Evolutionary conservation across 2,113 vertebrate genomes (phyloP).

Genomic region (Epinephelus cyanopodus): DNA sequence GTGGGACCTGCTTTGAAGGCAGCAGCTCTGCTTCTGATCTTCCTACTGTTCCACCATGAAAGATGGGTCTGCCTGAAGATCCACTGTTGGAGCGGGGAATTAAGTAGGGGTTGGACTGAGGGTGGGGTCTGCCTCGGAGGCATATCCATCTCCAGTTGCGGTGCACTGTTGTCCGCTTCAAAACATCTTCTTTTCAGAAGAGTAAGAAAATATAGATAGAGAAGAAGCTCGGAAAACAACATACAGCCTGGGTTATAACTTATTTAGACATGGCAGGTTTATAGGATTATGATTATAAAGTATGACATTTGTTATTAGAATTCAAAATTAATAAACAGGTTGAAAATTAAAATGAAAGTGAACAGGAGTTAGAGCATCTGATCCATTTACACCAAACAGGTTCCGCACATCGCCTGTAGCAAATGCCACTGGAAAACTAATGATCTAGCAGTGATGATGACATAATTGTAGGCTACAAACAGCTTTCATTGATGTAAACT

Average conservation of each 20-base stretch:
- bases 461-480: background rate
- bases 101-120: conserved; percentile 61
- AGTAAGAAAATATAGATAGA: conserved; percentile 33
- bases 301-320: background rate
- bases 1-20: conserved; percentile 77
- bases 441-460: background rate
- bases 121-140: conserved; percentile 74
- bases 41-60: conserved; percentile 63
- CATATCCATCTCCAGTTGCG: conserved; percentile 74
- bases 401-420: background rate
- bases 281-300: background rate
- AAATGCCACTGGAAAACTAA: background rate
- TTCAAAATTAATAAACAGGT: background rate
- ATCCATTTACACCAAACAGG: conserved; percentile 1
- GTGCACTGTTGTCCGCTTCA: conserved; percentile 60
- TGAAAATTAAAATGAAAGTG: background rate
- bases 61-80: conserved; percentile 68
- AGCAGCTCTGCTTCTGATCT: conserved; percentile 73
- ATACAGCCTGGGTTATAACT: background rate
- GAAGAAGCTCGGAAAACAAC: background rate
- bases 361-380: background rate
- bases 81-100: conserved; percentile 60
- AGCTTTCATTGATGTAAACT: background rate
- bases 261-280: background rate
- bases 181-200: conserved; percentile 64